These are phyloP conservation scores for Cremastinae sp. DNA, from an alignment of 2,888 invertebrate genomes.

Conservation along the genomic window DNA sequence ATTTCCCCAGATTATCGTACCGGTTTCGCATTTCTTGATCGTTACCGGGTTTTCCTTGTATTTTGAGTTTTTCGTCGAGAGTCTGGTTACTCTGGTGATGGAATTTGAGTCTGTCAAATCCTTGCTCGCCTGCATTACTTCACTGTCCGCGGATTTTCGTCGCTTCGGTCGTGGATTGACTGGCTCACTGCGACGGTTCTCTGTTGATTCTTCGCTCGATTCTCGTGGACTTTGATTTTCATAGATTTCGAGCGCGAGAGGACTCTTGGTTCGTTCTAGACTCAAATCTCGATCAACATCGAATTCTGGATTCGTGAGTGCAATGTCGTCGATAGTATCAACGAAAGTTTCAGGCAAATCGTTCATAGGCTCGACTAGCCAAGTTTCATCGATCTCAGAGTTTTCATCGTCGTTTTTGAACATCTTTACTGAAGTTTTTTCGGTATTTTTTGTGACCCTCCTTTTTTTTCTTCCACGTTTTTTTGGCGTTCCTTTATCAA, in stretches of 20 bases:
- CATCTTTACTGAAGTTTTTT: not conserved
- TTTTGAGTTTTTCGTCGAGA: slow-evolving; percentile 22
- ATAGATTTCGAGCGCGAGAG: not conserved
- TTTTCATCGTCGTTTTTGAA: slow-evolving; percentile 31
- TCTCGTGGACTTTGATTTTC: not conserved
- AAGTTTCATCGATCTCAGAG: slow-evolving; percentile 47
- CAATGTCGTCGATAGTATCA: slow-evolving; percentile 16
- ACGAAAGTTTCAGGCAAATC: slow-evolving; percentile 45
- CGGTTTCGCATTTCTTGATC: too few species aligned
- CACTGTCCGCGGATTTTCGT: slow-evolving; percentile 25
- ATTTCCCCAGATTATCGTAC: slow-evolving; percentile 76
- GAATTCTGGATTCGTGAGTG: slow-evolving; percentile 23
- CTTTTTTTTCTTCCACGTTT: not conserved
- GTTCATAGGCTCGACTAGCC: slow-evolving; percentile 51
- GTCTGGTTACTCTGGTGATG: slow-evolving; percentile 33
- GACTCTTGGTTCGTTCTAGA: slow-evolving; percentile 8
- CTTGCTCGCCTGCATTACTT: not conserved
- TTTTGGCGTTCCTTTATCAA: not conserved
- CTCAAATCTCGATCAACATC: slow-evolving; percentile 31
- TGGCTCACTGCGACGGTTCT: not conserved
- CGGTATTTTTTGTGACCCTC: not conserved
- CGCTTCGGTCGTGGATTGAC: not conserved
- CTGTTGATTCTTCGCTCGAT: not conserved
- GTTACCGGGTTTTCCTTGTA: not conserved
- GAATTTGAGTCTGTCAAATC: not conserved